Evolutionary conservation across 2,797 vertebrate species (phyloP).

Genomic region (Borostomias antarcticus): DNA sequence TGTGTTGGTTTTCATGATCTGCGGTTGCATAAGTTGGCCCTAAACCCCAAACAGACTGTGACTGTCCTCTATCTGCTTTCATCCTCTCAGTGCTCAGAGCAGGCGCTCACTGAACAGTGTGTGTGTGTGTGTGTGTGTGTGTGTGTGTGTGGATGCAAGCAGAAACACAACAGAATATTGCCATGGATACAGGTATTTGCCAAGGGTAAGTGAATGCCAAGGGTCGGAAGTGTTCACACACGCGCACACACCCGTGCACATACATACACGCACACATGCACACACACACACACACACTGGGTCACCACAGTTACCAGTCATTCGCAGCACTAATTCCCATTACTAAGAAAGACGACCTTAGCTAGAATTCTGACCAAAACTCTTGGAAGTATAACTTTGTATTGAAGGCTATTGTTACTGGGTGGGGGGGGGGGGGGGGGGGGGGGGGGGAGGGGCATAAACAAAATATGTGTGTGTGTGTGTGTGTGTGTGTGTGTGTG

Average conservation of each 20-base stretch:
- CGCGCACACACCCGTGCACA: background rate
- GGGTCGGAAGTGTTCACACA: background rate
- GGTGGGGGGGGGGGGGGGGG: too few relatives aligned
- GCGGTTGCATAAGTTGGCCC: slow-evolving; percentile 5
- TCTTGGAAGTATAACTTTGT: too few relatives aligned
- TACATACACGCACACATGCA: too few relatives aligned
- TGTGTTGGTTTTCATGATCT: background rate
- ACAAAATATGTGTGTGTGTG: too few relatives aligned
- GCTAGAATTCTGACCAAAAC: background rate
- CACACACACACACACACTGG: background rate
- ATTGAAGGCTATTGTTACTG: too few relatives aligned
- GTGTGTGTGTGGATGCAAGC: slow-evolving; percentile 25
- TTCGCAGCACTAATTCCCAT: background rate
- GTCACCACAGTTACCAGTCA: background rate
- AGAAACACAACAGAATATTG: background rate
- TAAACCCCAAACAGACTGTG: slow-evolving; percentile 1
- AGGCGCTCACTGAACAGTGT: too few relatives aligned
- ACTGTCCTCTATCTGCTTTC: too few relatives aligned
- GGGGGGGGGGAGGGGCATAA: too few relatives aligned
- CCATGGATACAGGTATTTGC: slow-evolving; percentile 11
- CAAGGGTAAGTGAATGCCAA: slow-evolving; percentile 3
- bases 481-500: background rate
- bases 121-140: slow-evolving; percentile 27
- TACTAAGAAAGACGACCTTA: too few relatives aligned
- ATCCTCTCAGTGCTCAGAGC: too few relatives aligned